Evolutionary conservation across 2,113 vertebrate species (phyloP).

Genomic region (Alosa alosa): DNA sequence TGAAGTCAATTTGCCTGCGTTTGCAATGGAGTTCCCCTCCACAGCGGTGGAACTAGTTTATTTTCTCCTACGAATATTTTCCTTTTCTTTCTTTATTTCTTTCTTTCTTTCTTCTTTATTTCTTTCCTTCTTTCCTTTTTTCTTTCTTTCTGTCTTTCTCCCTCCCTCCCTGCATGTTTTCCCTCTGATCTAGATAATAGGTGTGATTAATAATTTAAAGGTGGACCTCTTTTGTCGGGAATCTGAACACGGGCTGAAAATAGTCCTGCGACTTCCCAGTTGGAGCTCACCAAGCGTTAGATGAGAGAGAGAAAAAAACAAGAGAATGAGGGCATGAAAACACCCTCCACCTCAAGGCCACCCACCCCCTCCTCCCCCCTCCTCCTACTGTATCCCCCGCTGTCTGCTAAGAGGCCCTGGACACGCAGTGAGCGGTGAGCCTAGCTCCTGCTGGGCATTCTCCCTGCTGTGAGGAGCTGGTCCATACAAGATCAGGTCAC

Average conservation of each 20-base stretch:
- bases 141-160: not conserved
- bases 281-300: not conserved
- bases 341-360: not conserved
- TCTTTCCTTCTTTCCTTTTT: not conserved
- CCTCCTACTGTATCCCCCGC: not conserved
- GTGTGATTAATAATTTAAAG: constrained; percentile 27
- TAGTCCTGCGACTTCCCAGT: constrained; percentile 24
- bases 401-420: not conserved
- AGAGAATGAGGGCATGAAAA: not conserved
- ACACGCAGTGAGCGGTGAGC: not conserved
- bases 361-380: not conserved
- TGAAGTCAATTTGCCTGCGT: not conserved
- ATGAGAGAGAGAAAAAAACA: not conserved
- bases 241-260: constrained; percentile 30
- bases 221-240: constrained; percentile 12
- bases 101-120: not conserved
- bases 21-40: not conserved
- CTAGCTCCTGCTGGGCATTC: not conserved
- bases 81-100: not conserved
- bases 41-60: not conserved
- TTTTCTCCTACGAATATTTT: not conserved
- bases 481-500: not conserved
- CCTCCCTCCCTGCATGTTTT: not conserved
- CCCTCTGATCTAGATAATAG: not conserved
- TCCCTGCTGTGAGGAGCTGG: not conserved